phyloP scores from a whole-genome alignment of 2,113 vertebrate genomes.

The Nothoprocta pentlandii region DNA sequence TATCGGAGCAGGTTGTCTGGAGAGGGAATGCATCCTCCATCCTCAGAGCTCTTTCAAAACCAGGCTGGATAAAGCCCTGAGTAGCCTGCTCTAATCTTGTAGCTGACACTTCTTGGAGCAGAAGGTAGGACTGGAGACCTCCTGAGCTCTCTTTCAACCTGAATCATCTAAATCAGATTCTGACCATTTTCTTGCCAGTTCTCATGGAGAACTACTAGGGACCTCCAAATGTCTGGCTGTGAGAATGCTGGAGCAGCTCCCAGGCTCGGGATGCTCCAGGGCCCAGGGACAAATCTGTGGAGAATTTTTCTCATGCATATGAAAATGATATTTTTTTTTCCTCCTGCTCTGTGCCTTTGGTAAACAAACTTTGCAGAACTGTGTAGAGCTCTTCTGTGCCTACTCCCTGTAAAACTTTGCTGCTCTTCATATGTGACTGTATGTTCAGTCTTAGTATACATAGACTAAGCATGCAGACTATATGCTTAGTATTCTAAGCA shows the following conservation, averaged over 20 bases:
- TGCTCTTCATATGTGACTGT: not conserved
- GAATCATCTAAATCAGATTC: not conserved
- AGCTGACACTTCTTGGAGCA: not conserved
- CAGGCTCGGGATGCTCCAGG: not conserved
- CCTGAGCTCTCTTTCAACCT: not conserved
- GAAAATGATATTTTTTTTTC: not conserved
- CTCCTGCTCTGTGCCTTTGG: not conserved
- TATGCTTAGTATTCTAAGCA: too few relatives aligned
- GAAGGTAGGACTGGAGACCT: not conserved
- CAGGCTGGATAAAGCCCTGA: not conserved
- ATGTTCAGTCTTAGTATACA: too few relatives aligned
- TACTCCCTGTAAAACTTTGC: not conserved
- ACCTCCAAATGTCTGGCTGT: not conserved
- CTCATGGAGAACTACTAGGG: not conserved
- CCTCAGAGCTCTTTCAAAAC: not conserved
- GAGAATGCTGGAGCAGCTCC: not conserved
- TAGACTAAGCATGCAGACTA: too few relatives aligned
- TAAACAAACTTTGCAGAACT: not conserved
- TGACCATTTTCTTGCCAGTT: not conserved
- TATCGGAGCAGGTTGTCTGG: not conserved
- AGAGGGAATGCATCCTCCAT: not conserved
- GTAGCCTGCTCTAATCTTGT: not conserved
- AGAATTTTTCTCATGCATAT: not conserved
- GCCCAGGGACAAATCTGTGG: not conserved
- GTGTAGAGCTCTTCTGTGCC: not conserved